Percentiles rank a stretch among this genome's conserved stretches.
Conservation (phyloP, 2,113 vertebrate species). For the Macaca mulatta region DNA sequence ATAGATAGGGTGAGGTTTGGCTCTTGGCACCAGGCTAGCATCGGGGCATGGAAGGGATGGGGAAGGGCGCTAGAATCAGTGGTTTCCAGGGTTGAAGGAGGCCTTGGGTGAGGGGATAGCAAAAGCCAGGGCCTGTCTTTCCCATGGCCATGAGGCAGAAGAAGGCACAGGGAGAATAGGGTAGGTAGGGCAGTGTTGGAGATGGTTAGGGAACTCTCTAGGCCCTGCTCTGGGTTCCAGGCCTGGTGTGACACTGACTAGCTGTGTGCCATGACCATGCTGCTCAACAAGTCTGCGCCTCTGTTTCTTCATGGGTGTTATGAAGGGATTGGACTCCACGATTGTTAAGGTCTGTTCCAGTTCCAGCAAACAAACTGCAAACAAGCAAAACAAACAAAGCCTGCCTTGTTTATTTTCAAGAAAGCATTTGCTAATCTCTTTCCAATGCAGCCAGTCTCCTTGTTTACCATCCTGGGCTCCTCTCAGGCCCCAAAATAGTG, state of each 20-base stretch:
- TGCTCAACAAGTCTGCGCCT: neutral
- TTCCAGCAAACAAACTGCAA: neutral
- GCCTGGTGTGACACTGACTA: neutral
- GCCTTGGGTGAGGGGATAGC: neutral
- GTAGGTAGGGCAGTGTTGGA: too few relatives aligned
- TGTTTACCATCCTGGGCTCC: neutral
- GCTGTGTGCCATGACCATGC: neutral
- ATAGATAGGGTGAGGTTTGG: neutral
- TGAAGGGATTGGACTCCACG: neutral
- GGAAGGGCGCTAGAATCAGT: neutral
- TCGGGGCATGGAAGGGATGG: neutral
- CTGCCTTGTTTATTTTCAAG: neutral
- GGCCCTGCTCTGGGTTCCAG: neutral
- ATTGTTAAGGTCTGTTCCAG: neutral
- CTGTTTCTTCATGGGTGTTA: neutral
- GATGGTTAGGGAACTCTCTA: neutral
- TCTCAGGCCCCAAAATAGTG: neutral
- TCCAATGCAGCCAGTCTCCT: neutral
- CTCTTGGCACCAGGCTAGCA: neutral
- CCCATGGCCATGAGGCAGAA: neutral
- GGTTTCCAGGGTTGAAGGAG: neutral
- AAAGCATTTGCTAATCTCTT: neutral
- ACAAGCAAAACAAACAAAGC: neutral
- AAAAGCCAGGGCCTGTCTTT: neutral
- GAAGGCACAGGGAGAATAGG: neutral